Evolutionary conservation across 1,140 invertebrate genomes (phyloP), one percentile per base, ranked within the genome.

Genomic region (Solenopsis invicta): DNA sequence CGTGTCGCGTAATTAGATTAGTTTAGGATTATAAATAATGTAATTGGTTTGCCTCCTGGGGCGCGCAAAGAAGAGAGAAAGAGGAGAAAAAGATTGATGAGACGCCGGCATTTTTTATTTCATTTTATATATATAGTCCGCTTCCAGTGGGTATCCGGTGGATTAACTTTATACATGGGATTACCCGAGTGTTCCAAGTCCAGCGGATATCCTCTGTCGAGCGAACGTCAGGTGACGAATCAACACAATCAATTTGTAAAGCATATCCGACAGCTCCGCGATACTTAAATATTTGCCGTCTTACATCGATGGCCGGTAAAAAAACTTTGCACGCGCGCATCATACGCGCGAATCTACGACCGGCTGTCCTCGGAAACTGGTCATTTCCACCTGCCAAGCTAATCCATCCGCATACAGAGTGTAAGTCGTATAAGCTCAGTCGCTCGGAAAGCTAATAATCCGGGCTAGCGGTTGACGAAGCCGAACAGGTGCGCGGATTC

Each of bases 41-140:
- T 92, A 92, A 92, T 92, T 92, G 91, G 82, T 92, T 92, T 89
- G 78, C 89, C 89, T 87, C 80, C 85, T 81, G 89, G 66, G 89
- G 66, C 61, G 86, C 71, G 89, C 37, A 34, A 61, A 37, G 64
- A 66, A 54, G 34, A 45, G 41, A 34, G 62, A 61, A 50, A 61
- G 50, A 41, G 41, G 18, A 72, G 37, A 74, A 77, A 29, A 61
- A 75, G 66, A 45, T n/a, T 50, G 34, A 62, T 67, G 24, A 69
- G 48, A 54, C n/a, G 77, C 34, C 21, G 41, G 12, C 13, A 21
- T 18, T 54, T 37, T 4, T 37, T 41, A 21, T 37, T 9, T 18
- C n/a, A n/a, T n/a, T n/a, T n/a, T 29, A 41, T 50, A 41, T 48
- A 74, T 74, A 74, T 12, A 29, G 10, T 24, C 48, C 10, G 18